These are phyloP conservation scores for Pararge aegeria DNA, from an alignment of 1,140 invertebrate genomes.

Conservation along the genomic window DNA sequence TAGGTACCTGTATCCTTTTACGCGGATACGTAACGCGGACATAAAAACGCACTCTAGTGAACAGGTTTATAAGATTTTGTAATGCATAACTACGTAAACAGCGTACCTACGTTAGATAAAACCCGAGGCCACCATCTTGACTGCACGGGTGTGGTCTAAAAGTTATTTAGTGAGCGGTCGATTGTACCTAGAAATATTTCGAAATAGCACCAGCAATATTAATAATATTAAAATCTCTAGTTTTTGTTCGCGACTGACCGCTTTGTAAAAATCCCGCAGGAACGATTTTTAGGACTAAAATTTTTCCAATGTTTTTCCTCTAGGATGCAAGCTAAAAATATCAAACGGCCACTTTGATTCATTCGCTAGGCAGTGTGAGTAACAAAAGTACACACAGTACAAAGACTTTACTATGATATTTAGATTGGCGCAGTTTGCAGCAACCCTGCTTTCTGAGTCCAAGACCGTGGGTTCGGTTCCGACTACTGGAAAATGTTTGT, in stretches of 20 bases:
- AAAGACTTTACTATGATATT: no score
- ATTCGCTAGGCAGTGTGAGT: no score
- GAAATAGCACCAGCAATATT: not conserved
- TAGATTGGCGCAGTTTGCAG: no score
- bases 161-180: conserved; percentile 5
- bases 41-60: not conserved
- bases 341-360: no score
- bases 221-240: not conserved
- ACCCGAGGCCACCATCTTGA: not conserved
- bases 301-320: no score
- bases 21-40: not conserved
- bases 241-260: not conserved
- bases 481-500: no score
- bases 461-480: no score
- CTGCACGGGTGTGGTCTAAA: conserved; percentile 3
- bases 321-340: no score
- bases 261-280: no score
- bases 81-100: not conserved
- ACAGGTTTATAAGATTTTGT: not conserved
- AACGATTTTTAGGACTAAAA: no score
- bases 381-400: no score
- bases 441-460: no score
- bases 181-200: conserved; percentile 5
- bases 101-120: not conserved
- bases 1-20: not conserved